These are phyloP conservation scores for Melieria omissa DNA, from an alignment of 2,888 invertebrate species.

Conservation along the genomic window DNA sequence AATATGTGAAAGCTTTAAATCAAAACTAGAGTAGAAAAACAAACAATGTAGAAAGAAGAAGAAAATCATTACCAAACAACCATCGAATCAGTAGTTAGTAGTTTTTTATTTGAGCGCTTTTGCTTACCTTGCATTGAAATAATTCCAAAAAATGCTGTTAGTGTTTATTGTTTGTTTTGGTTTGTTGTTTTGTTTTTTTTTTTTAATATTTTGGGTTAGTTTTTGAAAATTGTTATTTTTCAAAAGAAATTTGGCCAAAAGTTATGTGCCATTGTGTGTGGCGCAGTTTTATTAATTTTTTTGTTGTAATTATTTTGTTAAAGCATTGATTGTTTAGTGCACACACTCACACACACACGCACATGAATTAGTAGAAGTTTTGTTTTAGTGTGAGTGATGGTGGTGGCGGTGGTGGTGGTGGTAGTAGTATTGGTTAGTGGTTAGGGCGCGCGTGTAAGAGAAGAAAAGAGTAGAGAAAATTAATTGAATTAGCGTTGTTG, in stretches of 20 bases:
- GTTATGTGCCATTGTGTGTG: too few species aligned
- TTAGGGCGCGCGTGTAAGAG: constrained; percentile 57
- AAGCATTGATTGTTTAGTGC: background rate
- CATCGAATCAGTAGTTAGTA: constrained; percentile 55
- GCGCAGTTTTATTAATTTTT: too few species aligned
- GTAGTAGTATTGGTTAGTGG: constrained; percentile 33
- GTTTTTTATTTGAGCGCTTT: constrained; percentile 36
- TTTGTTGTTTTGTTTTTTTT: constrained; percentile 35
- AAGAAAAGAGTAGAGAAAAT: constrained; percentile 53
- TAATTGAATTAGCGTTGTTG: constrained; percentile 47
- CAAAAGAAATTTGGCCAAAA: too few species aligned
- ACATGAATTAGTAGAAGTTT: constrained; percentile 28
- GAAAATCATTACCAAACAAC: constrained; percentile 59
- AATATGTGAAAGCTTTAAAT: background rate
- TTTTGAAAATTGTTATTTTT: too few species aligned
- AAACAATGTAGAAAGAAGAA: constrained; percentile 37
- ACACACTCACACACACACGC: constrained; percentile 11
- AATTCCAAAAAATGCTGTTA: constrained; percentile 97
- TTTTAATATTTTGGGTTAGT: background rate
- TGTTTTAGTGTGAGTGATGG: constrained; percentile 32
- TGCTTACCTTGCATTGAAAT: constrained; percentile 98
- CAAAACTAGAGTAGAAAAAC: constrained; percentile 32
- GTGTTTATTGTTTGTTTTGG: constrained; percentile 52
- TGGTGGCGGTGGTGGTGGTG: constrained; percentile 41
- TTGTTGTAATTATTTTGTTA: too few species aligned